These are phyloP conservation scores for Gastracanthus pulcherrimus DNA, from an alignment of 2,888 invertebrate genomes.

Conservation along the genomic window DNA sequence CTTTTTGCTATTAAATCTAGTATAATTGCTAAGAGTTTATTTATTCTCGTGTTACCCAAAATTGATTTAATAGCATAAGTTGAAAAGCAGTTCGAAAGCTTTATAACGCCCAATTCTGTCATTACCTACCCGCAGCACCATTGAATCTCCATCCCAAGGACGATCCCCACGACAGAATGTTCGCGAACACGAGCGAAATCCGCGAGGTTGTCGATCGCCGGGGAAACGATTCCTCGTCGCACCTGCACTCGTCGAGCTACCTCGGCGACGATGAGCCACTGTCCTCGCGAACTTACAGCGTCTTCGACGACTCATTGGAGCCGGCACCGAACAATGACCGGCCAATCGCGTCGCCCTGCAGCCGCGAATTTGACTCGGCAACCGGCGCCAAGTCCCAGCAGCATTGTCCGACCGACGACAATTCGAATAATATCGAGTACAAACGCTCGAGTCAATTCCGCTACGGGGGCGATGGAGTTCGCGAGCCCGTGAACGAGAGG, in stretches of 20 bases:
- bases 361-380: too few relatives aligned
- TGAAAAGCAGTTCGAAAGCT: neutral
- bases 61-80: neutral
- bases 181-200: neutral
- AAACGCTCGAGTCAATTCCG: neutral
- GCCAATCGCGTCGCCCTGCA: too few relatives aligned
- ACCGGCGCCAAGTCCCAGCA: neutral
- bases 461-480: neutral
- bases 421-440: conserved; percentile 21
- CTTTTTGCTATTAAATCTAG: too few relatives aligned
- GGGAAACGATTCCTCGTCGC: neutral
- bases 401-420: neutral
- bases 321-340: too few relatives aligned
- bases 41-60: too few relatives aligned
- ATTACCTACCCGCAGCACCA: neutral
- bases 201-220: neutral
- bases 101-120: too few relatives aligned
- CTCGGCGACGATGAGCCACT: neutral
- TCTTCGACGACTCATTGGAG: too few relatives aligned
- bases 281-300: neutral
- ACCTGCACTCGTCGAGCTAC: neutral
- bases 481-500: neutral
- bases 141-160: neutral
- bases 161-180: conserved; percentile 41
- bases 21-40: too few relatives aligned